Base-by-base conservation (phyloP, 2,113 vertebrate genomes). In the Cyprinodon variegatus region DNA sequence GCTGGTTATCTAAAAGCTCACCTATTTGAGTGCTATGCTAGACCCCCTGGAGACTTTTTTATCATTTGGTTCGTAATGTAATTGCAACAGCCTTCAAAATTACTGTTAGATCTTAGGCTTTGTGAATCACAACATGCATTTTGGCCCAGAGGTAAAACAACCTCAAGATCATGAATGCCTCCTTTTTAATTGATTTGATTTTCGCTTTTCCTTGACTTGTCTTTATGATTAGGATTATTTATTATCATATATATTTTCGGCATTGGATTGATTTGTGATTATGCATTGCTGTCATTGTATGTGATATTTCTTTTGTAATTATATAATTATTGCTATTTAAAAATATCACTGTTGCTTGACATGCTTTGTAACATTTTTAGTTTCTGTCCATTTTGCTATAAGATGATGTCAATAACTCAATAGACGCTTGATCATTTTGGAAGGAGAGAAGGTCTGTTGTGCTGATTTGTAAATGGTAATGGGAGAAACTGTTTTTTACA, bases 241-340 rank as follows among this genome's bases (percentile, higher is more conserved):
- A 95, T 95, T 94, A 93, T 91, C 91, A 93, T 94, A 88, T 90
- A 88, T 92, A 86, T 91, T 94, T 94, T 92, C 88, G 83, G 86
- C 90, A 91, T 93, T 91, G 90, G 89, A 90, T 94, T 93, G 91
- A 93, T 89, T 90, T 37, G 85, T 91, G 88, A 83, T 86, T 89
- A 90, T 88, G 85, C 90, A 92, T 94, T 93, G 86, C 91, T 91
- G 91, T 94, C 89, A 88, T 92, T 86, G 81, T 92, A 89, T 88
- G 91, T 92, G 88, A 90, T 90, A 90, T 93, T 92, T 94, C 89
- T 93, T 93, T 93, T 90, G 84, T 91, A 92, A 94, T 93, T 86
- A 92, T 93, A 90, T 91, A 89, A 92, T 92, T 93, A 90, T 88
- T 91, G 86, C 89, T 93, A 93, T 95, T 94, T 95, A 93, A 94